A percentile compares a stretch with the other conserved stretches of the same genome.
These are phyloP conservation scores for Saxidomus purpurata DNA, from an alignment of 1,140 invertebrate species.

Conservation along the genomic window DNA sequence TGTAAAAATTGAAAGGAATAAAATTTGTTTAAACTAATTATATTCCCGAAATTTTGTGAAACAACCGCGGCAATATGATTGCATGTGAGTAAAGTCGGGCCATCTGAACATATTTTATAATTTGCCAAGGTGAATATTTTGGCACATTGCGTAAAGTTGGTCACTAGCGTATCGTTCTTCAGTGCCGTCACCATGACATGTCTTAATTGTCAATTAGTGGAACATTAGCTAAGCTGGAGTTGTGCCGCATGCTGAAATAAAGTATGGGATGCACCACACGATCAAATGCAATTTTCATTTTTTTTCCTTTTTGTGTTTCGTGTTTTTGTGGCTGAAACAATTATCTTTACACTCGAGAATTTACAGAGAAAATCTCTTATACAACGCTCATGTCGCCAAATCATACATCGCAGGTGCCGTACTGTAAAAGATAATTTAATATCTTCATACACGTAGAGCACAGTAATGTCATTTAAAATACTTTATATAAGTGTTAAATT, in stretches of 20 bases:
- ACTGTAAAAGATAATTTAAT: slow-evolving; percentile 55
- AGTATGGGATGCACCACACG: slow-evolving; percentile 52
- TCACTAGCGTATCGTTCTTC: slow-evolving; percentile 53
- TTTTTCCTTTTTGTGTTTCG: slow-evolving; percentile 48
- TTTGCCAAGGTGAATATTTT: slow-evolving; percentile 49
- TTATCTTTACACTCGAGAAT: slow-evolving; percentile 51
- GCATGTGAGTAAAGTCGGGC: slow-evolving; percentile 52
- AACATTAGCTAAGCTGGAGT: slow-evolving; percentile 53
- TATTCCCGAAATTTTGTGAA: slow-evolving; percentile 54
- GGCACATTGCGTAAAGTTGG: slow-evolving; percentile 53
- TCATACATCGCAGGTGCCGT: slow-evolving; percentile 51
- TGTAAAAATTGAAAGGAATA: too few species aligned
- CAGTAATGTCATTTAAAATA: slow-evolving; percentile 53
- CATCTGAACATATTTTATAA: slow-evolving; percentile 52
- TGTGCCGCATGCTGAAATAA: slow-evolving; percentile 50
- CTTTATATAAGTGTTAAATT: slow-evolving; percentile 55
- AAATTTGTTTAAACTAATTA: too few species aligned
- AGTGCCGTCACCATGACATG: slow-evolving; percentile 52
- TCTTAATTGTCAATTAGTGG: slow-evolving; percentile 54
- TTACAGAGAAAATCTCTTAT: slow-evolving; percentile 38
- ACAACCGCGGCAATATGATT: slow-evolving; percentile 47
- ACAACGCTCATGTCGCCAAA: slow-evolving; percentile 51
- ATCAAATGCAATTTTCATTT: slow-evolving; percentile 51
- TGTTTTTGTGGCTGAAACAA: slow-evolving; percentile 52
- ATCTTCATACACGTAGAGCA: slow-evolving; percentile 50